Base-by-base conservation (phyloP, 2,888 invertebrate species). In the Phasia obesa region DNA sequence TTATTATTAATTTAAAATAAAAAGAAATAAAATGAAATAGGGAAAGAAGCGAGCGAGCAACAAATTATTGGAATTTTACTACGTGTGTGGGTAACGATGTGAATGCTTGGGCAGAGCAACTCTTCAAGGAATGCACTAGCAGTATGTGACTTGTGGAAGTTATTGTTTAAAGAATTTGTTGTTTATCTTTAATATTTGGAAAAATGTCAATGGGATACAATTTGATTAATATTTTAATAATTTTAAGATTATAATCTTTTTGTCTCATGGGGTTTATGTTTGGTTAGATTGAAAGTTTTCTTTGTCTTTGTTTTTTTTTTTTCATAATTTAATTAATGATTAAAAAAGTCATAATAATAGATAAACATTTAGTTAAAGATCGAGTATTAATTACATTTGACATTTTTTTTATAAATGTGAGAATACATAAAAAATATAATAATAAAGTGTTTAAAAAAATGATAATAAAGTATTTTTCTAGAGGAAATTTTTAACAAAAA, bases 11-110 rank as follows among this genome's bases (percentile, higher is more conserved):
- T 81, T 65, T 53, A 51, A 65, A 38, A 7, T 7, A 38, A 17
- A 47, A 38, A 73, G n/a, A 55, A 53, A 25, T 11, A 11, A 38
- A 31, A 65, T 17, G 23, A 57, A n/a, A n/a, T n/a, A n/a, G n/a
- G n/a, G n/a, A n/a, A n/a, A n/a, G 49, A 9, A 77, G 19, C 27
- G 17, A 27, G 19, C 51, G 59, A 47, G 21, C 21, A 65, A 71
- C 44, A 65, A 78, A 67, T 79, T 75, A 83, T 83, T 83, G 82
- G 82, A 83, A 83, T 83, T 82, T 75, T 53, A 59, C 71, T 55
- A 57, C 78, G 82, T 83, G 82, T 83, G 82, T 83, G 82, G 82
- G 82, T 79, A 71, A 78, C 59, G 73, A 59, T 62, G 38, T 59
- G 27, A 69, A 57, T 79, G 62, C 38, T 64, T 44, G 53, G 38